Evolutionary conservation across 2,888 invertebrate genomes (phyloP).

Genomic region (Meandrusa payeni): DNA sequence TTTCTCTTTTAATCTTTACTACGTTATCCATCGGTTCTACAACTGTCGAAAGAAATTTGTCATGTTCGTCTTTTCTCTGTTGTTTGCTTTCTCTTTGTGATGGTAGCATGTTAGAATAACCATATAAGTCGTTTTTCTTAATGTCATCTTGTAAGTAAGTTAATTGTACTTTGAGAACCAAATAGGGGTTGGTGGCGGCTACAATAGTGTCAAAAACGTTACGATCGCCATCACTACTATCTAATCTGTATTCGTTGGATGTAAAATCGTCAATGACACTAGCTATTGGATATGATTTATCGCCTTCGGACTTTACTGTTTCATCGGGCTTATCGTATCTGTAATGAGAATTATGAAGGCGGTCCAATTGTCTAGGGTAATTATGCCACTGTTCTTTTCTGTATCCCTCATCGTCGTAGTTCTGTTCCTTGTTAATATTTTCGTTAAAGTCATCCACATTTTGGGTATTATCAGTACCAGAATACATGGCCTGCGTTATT

Average conservation of each 20-base stretch:
- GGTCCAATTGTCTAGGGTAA: conserved; percentile 65
- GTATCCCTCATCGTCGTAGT: conserved; percentile 49
- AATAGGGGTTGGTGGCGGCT: conserved; percentile 50
- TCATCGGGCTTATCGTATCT: conserved; percentile 35
- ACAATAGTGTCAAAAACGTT: conserved; percentile 44
- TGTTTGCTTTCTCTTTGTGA: conserved; percentile 31
- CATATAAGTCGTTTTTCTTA: conserved; percentile 35
- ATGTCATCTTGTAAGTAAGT: conserved; percentile 49
- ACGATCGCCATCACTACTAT: conserved; percentile 39
- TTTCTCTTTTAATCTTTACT: conserved; percentile 53
- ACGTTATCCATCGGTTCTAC: conserved; percentile 39
- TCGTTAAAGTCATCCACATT: conserved; percentile 44
- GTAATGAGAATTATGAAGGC: conserved; percentile 44
- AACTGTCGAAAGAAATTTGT: conserved; percentile 34
- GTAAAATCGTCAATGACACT: conserved; percentile 31
- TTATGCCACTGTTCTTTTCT: conserved; percentile 69
- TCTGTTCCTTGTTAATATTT: conserved; percentile 27
- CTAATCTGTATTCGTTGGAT: conserved; percentile 44
- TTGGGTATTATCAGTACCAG: conserved; percentile 38
- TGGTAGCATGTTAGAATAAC: conserved; percentile 33
- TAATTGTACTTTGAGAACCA: conserved; percentile 62
- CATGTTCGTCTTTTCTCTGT: conserved; percentile 32
- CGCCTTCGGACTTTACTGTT: conserved; percentile 8
- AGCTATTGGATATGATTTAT: conserved; percentile 29
- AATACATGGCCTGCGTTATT: conserved; percentile 37